Evolutionary conservation across 2,797 vertebrate species (phyloP).

Genomic region (Ataeniobius toweri): DNA sequence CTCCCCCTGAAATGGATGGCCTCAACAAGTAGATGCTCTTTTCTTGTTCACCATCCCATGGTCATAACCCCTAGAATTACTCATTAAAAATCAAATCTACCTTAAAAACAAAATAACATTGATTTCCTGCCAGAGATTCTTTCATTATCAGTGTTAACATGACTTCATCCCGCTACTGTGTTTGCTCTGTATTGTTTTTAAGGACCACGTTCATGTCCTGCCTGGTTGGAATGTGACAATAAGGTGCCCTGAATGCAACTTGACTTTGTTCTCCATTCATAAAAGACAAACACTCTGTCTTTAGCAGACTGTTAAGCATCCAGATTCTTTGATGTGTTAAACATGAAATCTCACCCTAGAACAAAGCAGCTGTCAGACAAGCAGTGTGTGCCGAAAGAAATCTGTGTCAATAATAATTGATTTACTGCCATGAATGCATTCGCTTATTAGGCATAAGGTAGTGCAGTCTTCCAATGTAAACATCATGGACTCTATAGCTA

Average conservation of each 20-base stretch:
- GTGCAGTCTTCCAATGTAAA: slow-evolving; percentile 63
- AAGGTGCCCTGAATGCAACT: slow-evolving; percentile 40
- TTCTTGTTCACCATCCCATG: too few relatives aligned
- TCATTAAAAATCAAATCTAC: too few relatives aligned
- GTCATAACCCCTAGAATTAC: too few relatives aligned
- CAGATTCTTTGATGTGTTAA: slow-evolving; percentile 92
- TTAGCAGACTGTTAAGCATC: slow-evolving; percentile 59
- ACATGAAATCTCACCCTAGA: slow-evolving; percentile 59
- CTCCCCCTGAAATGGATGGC: too few relatives aligned
- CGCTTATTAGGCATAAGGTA: slow-evolving; percentile 75
- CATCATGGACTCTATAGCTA: slow-evolving; percentile 40
- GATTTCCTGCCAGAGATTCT: slow-evolving; percentile 27
- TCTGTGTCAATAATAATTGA: slow-evolving; percentile 90
- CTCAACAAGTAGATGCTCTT: too few relatives aligned
- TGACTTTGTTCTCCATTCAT: slow-evolving; percentile 44
- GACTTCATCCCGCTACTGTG: slow-evolving; percentile 14
- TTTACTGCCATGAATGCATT: slow-evolving; percentile 87
- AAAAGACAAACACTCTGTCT: slow-evolving; percentile 43
- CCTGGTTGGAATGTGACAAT: slow-evolving; percentile 36
- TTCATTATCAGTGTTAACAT: slow-evolving; percentile 42
- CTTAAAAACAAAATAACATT: too few relatives aligned
- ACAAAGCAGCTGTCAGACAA: slow-evolving; percentile 90
- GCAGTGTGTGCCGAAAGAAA: slow-evolving; percentile 88
- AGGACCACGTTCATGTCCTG: slow-evolving; percentile 8
- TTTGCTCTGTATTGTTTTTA: too few relatives aligned